Evolutionary conservation across 2,888 invertebrate species (phyloP), one percentile per base, ranked within the genome.

Genomic region (Tipula confusa): DNA sequence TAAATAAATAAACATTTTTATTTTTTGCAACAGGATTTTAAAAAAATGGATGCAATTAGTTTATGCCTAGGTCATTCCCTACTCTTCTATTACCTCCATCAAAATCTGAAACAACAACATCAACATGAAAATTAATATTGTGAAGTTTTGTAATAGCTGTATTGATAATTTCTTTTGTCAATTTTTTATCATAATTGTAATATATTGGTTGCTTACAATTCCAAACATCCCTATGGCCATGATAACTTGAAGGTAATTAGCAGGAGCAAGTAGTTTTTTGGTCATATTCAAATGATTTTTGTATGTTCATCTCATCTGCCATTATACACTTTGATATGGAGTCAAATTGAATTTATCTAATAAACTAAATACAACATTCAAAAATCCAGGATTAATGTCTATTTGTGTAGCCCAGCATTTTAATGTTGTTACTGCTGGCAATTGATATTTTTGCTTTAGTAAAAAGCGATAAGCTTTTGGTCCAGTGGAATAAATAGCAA

Each of bases 161-260:
- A 6, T 82, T 31, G 18, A 84, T n/a, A 13, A 83, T 28, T 2
- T 1, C 11, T 3, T 29, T 81, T 1, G 80, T 83, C 0, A 84
- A 11, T 13, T 31, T 83, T 6, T 1, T n/a, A n/a, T 83, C 82
- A 24, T 33, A 82, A 28, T 29, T 36, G 33, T 36, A 82, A 83
- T 28, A 82, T 64, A 83, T 13, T 5, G 33, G 1, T 33, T 33
- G 33, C 33, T 33, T 33, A 0, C 33, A 33, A 33, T 33, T 33
- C 11, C 82, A 64, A 84, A 84, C 15, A 84, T 4, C 6, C 83
- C 83, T 36, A 79, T 83, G 1, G 38, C 82, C 82, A 82, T 84
- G 29, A 83, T 43, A 9, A 84, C 83, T 33, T 84, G 84, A 1
- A 83, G 83, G 82, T 84, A 84, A n/a, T 83, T 84, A 6, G 29